These are phyloP conservation scores for Falco novaeseelandiae DNA, from an alignment of 2,797 vertebrate species.

Conservation along the genomic window DNA sequence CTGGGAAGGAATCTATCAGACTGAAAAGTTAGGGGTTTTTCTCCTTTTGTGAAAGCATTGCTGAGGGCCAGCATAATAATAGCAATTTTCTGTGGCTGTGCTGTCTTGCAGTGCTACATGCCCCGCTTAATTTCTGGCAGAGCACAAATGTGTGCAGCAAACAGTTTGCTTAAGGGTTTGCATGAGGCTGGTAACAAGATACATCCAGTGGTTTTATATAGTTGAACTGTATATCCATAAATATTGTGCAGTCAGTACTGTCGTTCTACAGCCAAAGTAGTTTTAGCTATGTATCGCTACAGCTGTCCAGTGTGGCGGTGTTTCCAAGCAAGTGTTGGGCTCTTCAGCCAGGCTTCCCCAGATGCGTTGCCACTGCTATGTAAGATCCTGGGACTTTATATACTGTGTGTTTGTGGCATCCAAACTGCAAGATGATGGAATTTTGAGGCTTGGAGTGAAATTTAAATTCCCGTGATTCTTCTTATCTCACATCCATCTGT, in stretches of 20 bases:
- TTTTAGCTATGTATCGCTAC: neutral
- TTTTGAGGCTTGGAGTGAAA: constrained; percentile 40
- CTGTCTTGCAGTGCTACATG: neutral
- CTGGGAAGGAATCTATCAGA: constrained; percentile 22
- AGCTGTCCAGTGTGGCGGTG: neutral
- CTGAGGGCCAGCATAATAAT: neutral
- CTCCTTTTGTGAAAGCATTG: neutral
- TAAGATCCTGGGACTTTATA: neutral
- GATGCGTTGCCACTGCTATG: neutral
- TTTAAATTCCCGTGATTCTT: constrained; percentile 29
- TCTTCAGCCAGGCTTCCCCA: neutral
- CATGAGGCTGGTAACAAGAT: neutral
- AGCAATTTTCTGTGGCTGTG: neutral
- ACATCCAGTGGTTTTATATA: neutral
- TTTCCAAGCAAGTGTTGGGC: neutral
- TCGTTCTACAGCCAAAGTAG: neutral
- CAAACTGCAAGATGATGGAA: constrained; percentile 8
- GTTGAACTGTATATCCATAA: neutral
- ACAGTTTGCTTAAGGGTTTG: neutral
- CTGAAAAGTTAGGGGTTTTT: neutral
- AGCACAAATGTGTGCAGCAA: neutral
- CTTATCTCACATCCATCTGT: constrained; percentile 14
- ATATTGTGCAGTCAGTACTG: neutral
- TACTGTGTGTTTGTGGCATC: neutral
- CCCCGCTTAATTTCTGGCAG: neutral